phyloP scores from a whole-genome alignment of 2,888 invertebrate genomes.

The Vesta saturnalis region DNA sequence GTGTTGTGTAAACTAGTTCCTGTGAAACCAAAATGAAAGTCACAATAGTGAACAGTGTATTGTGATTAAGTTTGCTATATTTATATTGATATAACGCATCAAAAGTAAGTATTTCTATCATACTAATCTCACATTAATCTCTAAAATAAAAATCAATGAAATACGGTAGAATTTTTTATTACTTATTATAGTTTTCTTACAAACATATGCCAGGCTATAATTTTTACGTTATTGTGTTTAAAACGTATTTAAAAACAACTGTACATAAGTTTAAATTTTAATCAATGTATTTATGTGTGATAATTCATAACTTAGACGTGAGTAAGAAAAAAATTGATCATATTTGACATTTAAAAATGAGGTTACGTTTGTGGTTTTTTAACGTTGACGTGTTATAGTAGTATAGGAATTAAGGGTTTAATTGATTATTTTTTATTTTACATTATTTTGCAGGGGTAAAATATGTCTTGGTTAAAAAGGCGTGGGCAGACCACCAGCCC shows the following conservation, averaged over 20 bases:
- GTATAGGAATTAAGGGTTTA: slow-evolving; percentile 13
- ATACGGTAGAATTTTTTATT: not conserved
- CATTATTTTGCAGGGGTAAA: slow-evolving; percentile 15
- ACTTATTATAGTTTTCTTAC: not conserved
- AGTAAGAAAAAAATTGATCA: not conserved
- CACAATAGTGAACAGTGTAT: slow-evolving; percentile 35
- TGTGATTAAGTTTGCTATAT: slow-evolving; percentile 16
- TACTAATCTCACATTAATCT: not conserved
- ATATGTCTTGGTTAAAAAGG: slow-evolving; percentile 61
- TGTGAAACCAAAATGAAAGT: slow-evolving; percentile 40
- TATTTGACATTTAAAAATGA: slow-evolving; percentile 32
- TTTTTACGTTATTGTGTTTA: not conserved
- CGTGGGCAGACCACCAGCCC: slow-evolving; percentile 53
- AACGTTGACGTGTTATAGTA: slow-evolving; percentile 18
- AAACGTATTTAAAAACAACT: too few species aligned
- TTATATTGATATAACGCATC: slow-evolving; percentile 1
- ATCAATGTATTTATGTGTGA: not conserved
- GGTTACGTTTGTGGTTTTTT: slow-evolving; percentile 21
- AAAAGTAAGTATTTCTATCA: slow-evolving; percentile 11
- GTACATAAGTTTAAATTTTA: not conserved
- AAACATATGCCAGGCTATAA: not conserved
- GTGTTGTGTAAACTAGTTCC: slow-evolving; percentile 26
- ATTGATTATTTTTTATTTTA: not conserved
- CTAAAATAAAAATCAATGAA: slow-evolving; percentile 7
- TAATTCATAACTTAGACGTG: not conserved